phyloP scores from a whole-genome alignment of 2,797 vertebrate species.

The Heliangelus exortis region DNA sequence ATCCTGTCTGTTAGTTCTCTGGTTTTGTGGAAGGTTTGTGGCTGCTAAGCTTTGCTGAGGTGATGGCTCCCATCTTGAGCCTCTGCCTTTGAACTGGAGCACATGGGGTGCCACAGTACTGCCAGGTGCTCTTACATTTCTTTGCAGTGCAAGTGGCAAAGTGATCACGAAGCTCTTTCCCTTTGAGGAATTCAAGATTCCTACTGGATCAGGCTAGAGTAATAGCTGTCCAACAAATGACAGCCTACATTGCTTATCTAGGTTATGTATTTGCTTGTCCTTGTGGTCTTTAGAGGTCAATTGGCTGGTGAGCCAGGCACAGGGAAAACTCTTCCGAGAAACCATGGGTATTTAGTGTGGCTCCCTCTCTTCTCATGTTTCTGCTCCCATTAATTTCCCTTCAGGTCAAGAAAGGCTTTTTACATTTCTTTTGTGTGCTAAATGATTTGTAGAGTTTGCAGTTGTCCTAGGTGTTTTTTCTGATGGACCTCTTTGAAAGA shows the following conservation, averaged over 20 bases:
- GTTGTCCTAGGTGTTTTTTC: not conserved
- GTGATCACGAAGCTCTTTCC: not conserved
- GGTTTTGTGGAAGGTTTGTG: not conserved
- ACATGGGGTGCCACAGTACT: not conserved
- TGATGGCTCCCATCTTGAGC: not conserved
- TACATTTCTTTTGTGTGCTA: not conserved
- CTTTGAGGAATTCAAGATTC: not conserved
- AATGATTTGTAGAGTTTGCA: not conserved
- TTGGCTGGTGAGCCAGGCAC: not conserved
- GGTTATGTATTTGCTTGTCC: not conserved
- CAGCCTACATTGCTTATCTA: not conserved
- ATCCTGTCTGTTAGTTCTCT: not conserved
- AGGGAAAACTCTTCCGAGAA: not conserved
- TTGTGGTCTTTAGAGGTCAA: not conserved
- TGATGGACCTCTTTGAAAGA: not conserved
- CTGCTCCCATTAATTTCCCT: not conserved
- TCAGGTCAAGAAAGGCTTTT: not conserved
- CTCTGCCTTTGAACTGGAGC: not conserved
- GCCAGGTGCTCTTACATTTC: rapidly evolving
- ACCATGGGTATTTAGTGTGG: not conserved
- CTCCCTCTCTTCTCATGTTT: not conserved
- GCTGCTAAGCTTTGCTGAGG: not conserved
- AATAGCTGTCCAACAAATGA: not conserved
- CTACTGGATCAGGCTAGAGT: not conserved
- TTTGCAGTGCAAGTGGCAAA: not conserved